Base-by-base conservation (phyloP, 2,797 vertebrate species). In the Gobionotothen gibberifrons region DNA sequence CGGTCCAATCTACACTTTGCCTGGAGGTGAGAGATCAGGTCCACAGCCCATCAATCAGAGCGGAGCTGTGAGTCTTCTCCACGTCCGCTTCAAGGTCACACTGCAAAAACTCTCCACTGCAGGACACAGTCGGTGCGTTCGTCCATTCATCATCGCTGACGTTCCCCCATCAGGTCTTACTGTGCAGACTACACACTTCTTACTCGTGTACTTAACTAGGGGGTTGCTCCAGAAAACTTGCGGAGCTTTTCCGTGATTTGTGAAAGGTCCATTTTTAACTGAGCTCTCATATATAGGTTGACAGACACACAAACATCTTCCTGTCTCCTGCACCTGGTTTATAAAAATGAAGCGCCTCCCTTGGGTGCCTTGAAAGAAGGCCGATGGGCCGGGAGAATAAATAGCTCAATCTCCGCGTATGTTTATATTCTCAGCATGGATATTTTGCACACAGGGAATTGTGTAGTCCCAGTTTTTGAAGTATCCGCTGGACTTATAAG, bases 121-220 rank as follows among this genome's bases (percentile, higher is more conserved):
- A 44, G 65, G 57, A 81, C 76, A 75, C 73, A 71, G 60, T 75
- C 42, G 56, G 47, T 8, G 64, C 64, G 69, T 75, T 81, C 3
- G 39, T 79, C 61, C 83, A 91, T 91, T 86, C 59, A 89, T 90
- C 88, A 89, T 79, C 40, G 1, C 65, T 70, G 72, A 74, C 61
- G 1, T 43, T 64, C 46, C 29, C 39, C 8, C 60, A 60, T 61
- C 59, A 21, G 40, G 70, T 82, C 32, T 64, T 36, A 9, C 4
- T 15, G 47, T 54, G n/a, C 53, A 69, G 59, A 57, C 32, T 32
- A 32, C 11, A 5, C 68, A 73, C 69, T 75, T 64, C 52, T 57
- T 72, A 39, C 66, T 65, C 65, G 21, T 36, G 52, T 63, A 53
- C 74, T 72, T 79, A 11, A 3, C 72, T 26, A 1, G 4, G 56